Base-by-base conservation (phyloP, 2,113 vertebrate genomes). In the Trichechus manatus region DNA sequence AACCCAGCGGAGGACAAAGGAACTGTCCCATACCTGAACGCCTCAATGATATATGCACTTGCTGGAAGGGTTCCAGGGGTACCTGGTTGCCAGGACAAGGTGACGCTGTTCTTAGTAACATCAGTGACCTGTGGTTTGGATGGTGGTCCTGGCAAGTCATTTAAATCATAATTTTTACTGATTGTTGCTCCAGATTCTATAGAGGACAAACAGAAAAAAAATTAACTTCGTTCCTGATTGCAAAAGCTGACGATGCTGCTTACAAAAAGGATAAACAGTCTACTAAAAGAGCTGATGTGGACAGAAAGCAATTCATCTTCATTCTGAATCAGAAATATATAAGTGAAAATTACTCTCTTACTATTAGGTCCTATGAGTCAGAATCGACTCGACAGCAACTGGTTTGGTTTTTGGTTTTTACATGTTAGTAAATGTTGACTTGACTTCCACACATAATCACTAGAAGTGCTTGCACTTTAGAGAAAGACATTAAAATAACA, bases 61-160 rank as follows among this genome's bases (percentile, higher is more conserved):
- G 99, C 98, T 39, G 99, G 99, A 23, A 99, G 99, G 20, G 98
- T 98, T 97, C 99, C 99, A 66, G 98, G 98, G 64, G 98, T 98
- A 66, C 99, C 99, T 68, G 99, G 98, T 68, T 99, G 99, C 99
- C 99, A 99, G 96, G 99, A 99, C 96, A 99, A 98, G 3, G 99
- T 99, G 97, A 99, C 99, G 63, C 99, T 99, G 98, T 99, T 99
- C 98, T 99, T 99, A 87, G 99, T 99, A 97, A 99, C 99, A 85
- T 99, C 99, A 3, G 99, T 99, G 98, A 99, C 99, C 98, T 99
- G 99, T 92, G 99, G 99, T 97, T 99, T 99, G 96, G 99, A 99
- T 27, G 99, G 99, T 33, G 99, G 99, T 44, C 99, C 99, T 70
- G 99, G 99, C 31, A 99, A 99, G 85, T 99, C 99, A 68, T 98